These are phyloP conservation scores for Bedellia somnulentella DNA, from an alignment of 2,888 invertebrate species.

Conservation along the genomic window DNA sequence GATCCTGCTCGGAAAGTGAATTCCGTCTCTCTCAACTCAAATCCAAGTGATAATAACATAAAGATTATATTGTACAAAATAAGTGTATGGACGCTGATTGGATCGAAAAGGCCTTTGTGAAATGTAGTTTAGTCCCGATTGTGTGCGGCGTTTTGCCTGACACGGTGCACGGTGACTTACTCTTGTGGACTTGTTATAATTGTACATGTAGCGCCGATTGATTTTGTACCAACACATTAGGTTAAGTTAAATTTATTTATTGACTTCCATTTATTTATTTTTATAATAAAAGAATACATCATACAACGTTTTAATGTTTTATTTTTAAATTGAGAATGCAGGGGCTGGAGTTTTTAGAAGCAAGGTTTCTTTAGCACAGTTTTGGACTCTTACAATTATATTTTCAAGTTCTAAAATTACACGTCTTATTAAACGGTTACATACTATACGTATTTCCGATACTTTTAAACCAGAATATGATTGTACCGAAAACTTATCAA, in stretches of 20 bases:
- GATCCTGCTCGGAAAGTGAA: conserved; percentile 88
- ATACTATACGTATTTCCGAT: no score
- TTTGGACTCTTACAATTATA: no score
- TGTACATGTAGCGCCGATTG: conserved; percentile 36
- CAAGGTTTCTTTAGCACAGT: no score
- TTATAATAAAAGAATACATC: conserved; percentile 47
- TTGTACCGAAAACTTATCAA: no score
- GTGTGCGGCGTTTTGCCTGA: conserved; percentile 18
- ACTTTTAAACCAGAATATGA: no score
- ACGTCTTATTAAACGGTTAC: no score
- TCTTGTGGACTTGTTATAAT: conserved; percentile 17
- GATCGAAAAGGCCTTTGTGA: conserved; percentile 17
- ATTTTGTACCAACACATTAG: conserved; percentile 40
- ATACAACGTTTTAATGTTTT: conserved; percentile 15
- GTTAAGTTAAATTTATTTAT: conserved; percentile 38
- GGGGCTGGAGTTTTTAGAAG: no score
- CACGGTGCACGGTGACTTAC: conserved; percentile 7
- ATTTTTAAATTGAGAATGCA: no score
- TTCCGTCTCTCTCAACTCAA: conserved; percentile 15
- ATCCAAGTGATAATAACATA: conserved; percentile 54
- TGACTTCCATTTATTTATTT: conserved; percentile 47
- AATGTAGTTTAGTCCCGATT: conserved; percentile 31
- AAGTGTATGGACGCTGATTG: conserved; percentile 39
- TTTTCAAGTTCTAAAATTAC: no score
- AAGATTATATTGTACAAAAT: conserved; percentile 48